Conservation (phyloP, 2,113 vertebrate genomes). For the Mobula birostris region DNA sequence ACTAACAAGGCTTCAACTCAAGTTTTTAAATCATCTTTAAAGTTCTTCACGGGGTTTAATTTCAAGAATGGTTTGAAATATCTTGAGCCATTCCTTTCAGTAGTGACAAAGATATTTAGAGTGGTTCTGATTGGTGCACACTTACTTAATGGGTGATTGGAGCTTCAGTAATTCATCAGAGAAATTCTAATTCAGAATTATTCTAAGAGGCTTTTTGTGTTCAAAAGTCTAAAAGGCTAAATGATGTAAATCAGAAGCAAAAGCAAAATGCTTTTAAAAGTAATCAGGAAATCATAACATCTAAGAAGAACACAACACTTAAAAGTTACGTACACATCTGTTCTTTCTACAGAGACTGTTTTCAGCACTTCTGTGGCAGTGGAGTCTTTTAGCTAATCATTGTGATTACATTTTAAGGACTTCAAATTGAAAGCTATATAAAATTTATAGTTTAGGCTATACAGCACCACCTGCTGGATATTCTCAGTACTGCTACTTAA, state of each 20-base stretch:
- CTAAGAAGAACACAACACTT: no score
- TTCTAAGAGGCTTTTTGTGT: not conserved
- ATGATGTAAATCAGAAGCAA: not conserved
- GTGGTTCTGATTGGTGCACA: not conserved
- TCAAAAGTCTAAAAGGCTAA: not conserved
- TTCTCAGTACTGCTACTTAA: not conserved
- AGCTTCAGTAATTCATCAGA: not conserved
- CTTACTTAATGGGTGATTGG: not conserved
- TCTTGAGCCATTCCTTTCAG: not conserved
- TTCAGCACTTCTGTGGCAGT: not conserved
- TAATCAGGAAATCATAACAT: not conserved
- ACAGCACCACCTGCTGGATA: not conserved
- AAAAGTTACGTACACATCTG: not conserved
- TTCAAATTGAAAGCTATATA: not conserved
- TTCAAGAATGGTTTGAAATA: not conserved
- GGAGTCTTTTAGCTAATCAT: not conserved
- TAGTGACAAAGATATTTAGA: not conserved
- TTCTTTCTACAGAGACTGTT: not conserved
- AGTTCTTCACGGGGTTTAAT: not conserved
- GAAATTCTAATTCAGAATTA: no score
- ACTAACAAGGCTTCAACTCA: not conserved
- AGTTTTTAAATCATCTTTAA: not conserved
- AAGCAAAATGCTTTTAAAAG: not conserved
- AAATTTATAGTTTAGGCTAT: no score
- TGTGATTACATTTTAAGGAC: not conserved